Conservation (phyloP, 2,797 vertebrate species). For the Perodicticus potto region DNA sequence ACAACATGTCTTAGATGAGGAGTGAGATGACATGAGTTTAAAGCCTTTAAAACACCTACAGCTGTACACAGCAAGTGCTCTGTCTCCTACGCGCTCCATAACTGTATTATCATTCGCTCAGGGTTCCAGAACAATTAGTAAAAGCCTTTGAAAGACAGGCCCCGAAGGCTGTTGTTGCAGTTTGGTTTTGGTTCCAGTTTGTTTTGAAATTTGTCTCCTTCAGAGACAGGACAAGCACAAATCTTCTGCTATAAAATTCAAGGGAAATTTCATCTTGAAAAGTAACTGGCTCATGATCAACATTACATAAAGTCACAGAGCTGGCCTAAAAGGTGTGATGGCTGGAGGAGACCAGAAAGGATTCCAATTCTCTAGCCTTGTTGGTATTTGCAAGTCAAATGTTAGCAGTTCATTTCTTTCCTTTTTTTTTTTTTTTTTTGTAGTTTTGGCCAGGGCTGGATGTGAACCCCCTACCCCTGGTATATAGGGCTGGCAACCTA, state of each 20-base stretch:
- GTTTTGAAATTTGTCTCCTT: not conserved
- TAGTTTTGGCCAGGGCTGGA: too few species aligned
- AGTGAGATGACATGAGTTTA: not conserved
- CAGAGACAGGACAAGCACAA: not conserved
- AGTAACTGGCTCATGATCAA: not conserved
- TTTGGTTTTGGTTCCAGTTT: slow-evolving; percentile 11
- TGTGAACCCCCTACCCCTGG: too few species aligned
- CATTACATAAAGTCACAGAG: not conserved
- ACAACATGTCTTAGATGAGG: not conserved
- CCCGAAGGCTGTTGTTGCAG: not conserved
- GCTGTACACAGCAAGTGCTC: not conserved
- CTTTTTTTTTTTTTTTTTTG: not conserved
- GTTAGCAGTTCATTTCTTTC: not conserved
- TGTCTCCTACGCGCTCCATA: not conserved
- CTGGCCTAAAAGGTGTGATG: not conserved
- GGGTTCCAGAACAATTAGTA: not conserved
- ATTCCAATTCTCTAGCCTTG: not conserved
- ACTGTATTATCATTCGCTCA: not conserved
- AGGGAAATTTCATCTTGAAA: not conserved
- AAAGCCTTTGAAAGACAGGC: not conserved
- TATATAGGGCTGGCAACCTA: too few species aligned
- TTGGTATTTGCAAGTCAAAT: not conserved
- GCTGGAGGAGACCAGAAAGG: not conserved
- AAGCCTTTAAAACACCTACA: not conserved
- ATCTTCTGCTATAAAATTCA: not conserved